Base-by-base conservation (phyloP, 1,140 invertebrate genomes). In the Notospermus geniculatus region DNA sequence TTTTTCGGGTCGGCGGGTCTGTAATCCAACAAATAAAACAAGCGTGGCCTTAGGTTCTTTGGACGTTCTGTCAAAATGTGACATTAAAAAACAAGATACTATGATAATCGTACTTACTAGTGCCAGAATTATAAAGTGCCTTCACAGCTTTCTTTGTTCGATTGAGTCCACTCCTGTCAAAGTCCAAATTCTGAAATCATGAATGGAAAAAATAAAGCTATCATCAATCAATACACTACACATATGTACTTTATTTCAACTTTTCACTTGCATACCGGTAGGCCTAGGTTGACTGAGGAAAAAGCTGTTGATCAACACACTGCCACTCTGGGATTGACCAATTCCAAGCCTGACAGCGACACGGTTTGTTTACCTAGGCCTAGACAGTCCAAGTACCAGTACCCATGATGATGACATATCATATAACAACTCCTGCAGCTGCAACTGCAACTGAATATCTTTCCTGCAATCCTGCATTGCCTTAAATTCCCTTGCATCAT, bases 121-220 rank as follows among this genome's bases (percentile, higher is more conserved):
- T 93, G 82, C 93, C 94, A 65, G 92, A 94, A 79, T 93, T 94
- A 83, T 93, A 90, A 71, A 97, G 91, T 25, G 92, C 90, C 83
- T 97, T 97, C 64, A 97, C 89, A 54, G 93, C 91, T 82, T 97
- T 97, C 78, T 96, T 96, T 82, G 97, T 88, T 83, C 96, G 97
- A 30, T 89, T 91, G 72, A 97, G 84, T 63, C 93, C 92, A 85
- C 97, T 94, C 71, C 93, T 85, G 81, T 97, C 94, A 77, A 88
- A 89, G 83, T 97, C 94, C 80, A 97, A 80, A n/a, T 90, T 91
- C 93, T 96, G 87, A 54, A 88, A 59, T 59, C 39, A 52, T 50
- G 59, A 25, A 1, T 28, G 45, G 28, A 15, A 60, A 62, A 54
- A 1, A 5, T n/a, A 29, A 22, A 86, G 76, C 83, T 86, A 57